A percentile compares a stretch with the other conserved stretches of the same genome.
Evolutionary conservation across 2,113 vertebrate species (phyloP).

Genomic region (Pardalotus punctatus): DNA sequence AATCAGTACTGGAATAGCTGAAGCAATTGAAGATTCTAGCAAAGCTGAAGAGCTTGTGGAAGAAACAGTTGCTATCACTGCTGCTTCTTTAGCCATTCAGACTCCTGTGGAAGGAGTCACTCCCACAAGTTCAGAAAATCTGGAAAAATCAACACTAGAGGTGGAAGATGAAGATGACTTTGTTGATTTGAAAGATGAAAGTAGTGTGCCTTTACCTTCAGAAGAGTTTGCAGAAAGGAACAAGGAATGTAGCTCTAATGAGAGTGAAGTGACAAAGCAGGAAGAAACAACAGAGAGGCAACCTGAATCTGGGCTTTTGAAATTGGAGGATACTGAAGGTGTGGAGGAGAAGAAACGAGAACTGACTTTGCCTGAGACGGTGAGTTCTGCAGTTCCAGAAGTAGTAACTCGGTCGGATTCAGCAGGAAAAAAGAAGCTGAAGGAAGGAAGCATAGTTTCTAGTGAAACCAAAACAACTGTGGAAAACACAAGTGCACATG

Average conservation of each 20-base stretch:
- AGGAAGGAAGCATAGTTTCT: background rate
- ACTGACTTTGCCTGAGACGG: background rate
- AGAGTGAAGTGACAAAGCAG: background rate
- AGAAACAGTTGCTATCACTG: conserved; percentile 54
- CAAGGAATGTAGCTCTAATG: background rate
- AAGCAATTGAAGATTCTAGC: conserved; percentile 37
- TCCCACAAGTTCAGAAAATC: conserved; percentile 35
- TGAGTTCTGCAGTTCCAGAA: background rate
- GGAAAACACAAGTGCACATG: background rate
- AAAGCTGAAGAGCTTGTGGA: conserved; percentile 42
- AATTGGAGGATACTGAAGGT: background rate
- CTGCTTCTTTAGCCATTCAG: conserved; percentile 6
- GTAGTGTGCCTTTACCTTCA: conserved; percentile 25
- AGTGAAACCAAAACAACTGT: background rate
- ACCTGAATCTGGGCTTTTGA: background rate
- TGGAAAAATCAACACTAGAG: conserved; percentile 54
- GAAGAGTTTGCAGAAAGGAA: background rate
- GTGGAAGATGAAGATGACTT: conserved; percentile 70
- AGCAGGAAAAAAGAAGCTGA: background rate
- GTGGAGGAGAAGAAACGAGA: background rate
- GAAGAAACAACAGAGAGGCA: background rate
- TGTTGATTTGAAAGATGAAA: conserved; percentile 71
- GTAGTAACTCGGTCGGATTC: background rate
- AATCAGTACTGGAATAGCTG: conserved; percentile 47
- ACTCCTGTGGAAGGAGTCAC: conserved; percentile 54